Conservation (phyloP, 1,140 invertebrate species). For the Halictus rubicundus region DNA sequence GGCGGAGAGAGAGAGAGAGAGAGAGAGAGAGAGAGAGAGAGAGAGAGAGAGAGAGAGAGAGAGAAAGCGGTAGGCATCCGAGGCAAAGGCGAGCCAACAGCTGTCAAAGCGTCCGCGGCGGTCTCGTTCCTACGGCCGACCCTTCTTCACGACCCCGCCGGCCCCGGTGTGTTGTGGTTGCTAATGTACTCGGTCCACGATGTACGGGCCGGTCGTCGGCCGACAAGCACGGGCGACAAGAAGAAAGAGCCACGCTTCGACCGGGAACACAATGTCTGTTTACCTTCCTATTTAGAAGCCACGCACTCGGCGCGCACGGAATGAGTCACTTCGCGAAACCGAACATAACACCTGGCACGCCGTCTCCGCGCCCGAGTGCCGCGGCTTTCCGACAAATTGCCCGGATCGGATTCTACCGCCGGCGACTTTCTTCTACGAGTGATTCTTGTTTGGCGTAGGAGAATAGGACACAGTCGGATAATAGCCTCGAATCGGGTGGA, state of each 20-base stretch:
- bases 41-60: too few species aligned
- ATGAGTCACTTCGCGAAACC: constrained; percentile 30
- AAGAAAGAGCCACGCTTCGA: constrained; percentile 50
- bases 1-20: too few species aligned
- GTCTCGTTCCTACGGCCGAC: constrained; percentile 39
- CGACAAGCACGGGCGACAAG: constrained; percentile 49
- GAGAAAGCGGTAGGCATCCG: constrained; percentile 11
- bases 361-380: too few species aligned
- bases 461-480: too few species aligned
- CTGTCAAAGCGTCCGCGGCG: constrained; percentile 64
- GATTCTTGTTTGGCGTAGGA: neutral
- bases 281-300: constrained; percentile 55
- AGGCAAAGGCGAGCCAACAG: constrained; percentile 60
- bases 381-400: neutral
- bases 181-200: constrained; percentile 62
- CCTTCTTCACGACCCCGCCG: constrained; percentile 23
- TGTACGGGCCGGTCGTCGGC: constrained; percentile 25
- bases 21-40: too few species aligned
- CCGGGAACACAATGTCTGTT: constrained; percentile 51
- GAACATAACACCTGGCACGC: neutral
- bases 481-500: too few species aligned
- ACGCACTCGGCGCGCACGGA: neutral
- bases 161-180: constrained; percentile 56
- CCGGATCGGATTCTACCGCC: neutral
- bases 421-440: too few species aligned